A percentile compares a stretch with the other conserved stretches of the same genome.
Evolutionary conservation across 2,888 invertebrate species (phyloP).

Genomic region (Buathra laborator): DNA sequence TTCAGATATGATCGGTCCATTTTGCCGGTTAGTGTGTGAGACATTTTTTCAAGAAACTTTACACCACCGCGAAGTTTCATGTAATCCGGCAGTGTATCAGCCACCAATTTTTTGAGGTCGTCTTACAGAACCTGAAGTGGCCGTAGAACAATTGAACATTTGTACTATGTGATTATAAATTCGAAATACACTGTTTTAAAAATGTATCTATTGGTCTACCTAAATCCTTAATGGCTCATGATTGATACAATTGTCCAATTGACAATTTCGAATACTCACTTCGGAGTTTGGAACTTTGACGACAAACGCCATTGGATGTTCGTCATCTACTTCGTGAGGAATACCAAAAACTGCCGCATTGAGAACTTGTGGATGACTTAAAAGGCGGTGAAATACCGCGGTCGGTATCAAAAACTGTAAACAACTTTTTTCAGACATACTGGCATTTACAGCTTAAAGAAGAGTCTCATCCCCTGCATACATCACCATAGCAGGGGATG

Average conservation of each 20-base stretch:
- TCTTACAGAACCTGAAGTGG: slow-evolving; percentile 76
- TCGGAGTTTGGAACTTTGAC: slow-evolving; percentile 64
- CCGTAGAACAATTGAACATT: background rate
- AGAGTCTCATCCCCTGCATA: too few relatives aligned
- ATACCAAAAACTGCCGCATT: too few relatives aligned
- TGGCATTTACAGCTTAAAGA: too few relatives aligned
- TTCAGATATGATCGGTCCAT: slow-evolving; percentile 72
- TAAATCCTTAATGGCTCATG: background rate
- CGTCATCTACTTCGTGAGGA: slow-evolving; percentile 69
- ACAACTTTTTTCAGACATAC: too few relatives aligned
- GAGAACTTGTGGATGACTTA: too few relatives aligned
- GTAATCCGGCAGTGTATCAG: slow-evolving; percentile 72
- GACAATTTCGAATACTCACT: slow-evolving; percentile 66
- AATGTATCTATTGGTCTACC: background rate
- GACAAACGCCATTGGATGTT: slow-evolving; percentile 81
- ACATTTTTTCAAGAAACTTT: slow-evolving; percentile 76
- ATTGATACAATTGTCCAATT: background rate
- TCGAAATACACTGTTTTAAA: slow-evolving; percentile 69
- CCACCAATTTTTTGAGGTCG: slow-evolving; percentile 76
- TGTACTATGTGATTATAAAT: background rate
- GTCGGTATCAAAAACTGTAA: too few relatives aligned
- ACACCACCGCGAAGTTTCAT: slow-evolving; percentile 79
- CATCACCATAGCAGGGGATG: too few relatives aligned
- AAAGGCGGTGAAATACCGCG: too few relatives aligned
- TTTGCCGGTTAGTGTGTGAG: slow-evolving; percentile 75